Base-by-base conservation (phyloP, 2,888 invertebrate species). In the Ischnus inquisitorius region DNA sequence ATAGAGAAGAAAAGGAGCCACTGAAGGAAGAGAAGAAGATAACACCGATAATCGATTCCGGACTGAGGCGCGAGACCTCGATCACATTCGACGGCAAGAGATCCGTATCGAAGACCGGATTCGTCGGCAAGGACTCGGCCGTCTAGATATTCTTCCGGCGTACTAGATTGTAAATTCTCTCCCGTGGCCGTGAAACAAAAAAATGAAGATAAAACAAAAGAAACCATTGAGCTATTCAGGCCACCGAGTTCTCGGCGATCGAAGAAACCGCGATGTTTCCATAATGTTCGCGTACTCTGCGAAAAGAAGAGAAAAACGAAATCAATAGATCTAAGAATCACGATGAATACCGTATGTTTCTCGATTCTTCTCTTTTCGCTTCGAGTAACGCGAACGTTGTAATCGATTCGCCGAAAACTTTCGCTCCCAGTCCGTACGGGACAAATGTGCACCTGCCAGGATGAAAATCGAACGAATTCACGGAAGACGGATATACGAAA, bases 91-190 rank as follows among this genome's bases (percentile, higher is more conserved):
- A 97, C 90, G 97, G 97, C 3, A 96, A 96, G 90, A 96, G 97
- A 89, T 97, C 97, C 46, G 96, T 97, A 91, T 97, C 97, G 57
- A 97, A 97, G 91, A 97, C 97, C 82, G 97, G 97, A 83, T 97
- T 97, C 89, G 97, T 97, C 91, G 97, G 97, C 88, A 97, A 98
- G 94, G 97, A 98, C 93, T 98, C 98, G n/a, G 97, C 97, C 75
- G 98, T 98, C 89, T 97, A 93, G 93, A 93, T 93, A 93, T 93
- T 93, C 92, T 92, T 93, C 93, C 93, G 93, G 92, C 93, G 93
- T 93, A 93, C 93, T 93, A 93, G 93, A 93, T 93, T 93, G 92
- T 93, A 93, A 93, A 93, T 91, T 90, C 83, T 87, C 86, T 78
- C 84, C 43, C 71, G 79, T 84, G 79, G 79, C 78, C 79, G 54